Evolutionary conservation across 1,140 invertebrate genomes (phyloP).

Genomic region (Tetramorium alpestre): DNA sequence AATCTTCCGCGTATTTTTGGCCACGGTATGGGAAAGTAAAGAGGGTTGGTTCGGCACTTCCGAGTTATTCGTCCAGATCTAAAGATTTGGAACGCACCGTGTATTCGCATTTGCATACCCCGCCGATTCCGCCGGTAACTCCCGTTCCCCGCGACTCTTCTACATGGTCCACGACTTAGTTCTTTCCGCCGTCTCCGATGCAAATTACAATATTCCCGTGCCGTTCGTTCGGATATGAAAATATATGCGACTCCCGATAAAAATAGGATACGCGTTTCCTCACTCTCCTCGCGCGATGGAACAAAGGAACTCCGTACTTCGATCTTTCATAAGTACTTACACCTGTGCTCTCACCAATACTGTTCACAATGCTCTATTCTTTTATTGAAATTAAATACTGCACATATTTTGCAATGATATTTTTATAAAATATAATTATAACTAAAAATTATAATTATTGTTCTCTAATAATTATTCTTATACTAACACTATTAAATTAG

Average conservation of each 20-base stretch:
- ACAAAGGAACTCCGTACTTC: neutral
- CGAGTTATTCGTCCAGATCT: conserved; percentile 71
- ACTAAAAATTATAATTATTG: neutral
- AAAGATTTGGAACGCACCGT: conserved; percentile 73
- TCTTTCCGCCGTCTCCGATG: conserved; percentile 83
- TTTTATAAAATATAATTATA: neutral
- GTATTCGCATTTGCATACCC: conserved; percentile 81
- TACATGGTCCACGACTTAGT: conserved; percentile 78
- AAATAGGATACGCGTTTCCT: conserved; percentile 76
- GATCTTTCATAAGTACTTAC: neutral
- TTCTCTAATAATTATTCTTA: neutral
- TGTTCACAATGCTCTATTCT: neutral
- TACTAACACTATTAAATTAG: neutral
- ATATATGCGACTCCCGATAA: conserved; percentile 83
- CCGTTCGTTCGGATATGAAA: conserved; percentile 82
- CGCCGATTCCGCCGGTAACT: conserved; percentile 76
- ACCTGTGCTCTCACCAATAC: neutral
- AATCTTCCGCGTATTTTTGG: conserved; percentile 54
- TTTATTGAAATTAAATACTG: neutral
- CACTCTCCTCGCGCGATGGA: neutral
- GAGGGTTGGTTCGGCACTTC: conserved; percentile 52
- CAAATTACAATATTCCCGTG: conserved; percentile 85
- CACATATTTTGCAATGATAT: neutral
- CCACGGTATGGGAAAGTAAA: conserved; percentile 42
- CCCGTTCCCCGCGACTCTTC: conserved; percentile 48